Evolutionary conservation across 2,888 invertebrate species (phyloP), one percentile per base, ranked within the genome.

Genomic region (Neoaliturus tenellus): DNA sequence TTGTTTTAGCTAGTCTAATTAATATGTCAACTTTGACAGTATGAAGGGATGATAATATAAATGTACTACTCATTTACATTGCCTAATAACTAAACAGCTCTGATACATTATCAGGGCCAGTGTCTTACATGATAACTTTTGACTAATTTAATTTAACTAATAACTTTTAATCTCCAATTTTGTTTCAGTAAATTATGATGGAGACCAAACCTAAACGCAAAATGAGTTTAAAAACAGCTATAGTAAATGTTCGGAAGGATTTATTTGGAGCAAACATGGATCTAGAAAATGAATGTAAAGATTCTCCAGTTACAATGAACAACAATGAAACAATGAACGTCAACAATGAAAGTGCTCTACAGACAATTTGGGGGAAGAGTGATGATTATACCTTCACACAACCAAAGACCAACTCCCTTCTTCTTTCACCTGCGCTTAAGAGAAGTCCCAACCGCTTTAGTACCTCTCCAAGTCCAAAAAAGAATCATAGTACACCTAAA

Each of bases 341-440:
- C 12, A 17, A 44, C 14, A 51, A 78, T 55, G 12, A 28, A 51
- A 78, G 78, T 78, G 48, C 55, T 28, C 55, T 78, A 0, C n/a
- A 31, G 17, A 20, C 31, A 55, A 78, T 78, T 12, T 78, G 78
- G 78, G 78, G 78, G 20, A 55, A 78, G 20, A 78, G 78, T 75
- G 44, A 75, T 2, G 33, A 28, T 55, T 33, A 12, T 55, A 14
- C 78, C n/a, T 48, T 31, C 20, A 51, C 51, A n/a, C 78, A 78
- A 12, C 55, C 55, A 33, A 10, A 51, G 5, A 48, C 55, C 5
- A 78, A 78, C 55, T 78, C 78, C 6, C 14, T 78, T 10, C 55
- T 78, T 33, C 78, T 78, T 78, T 78, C 78, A 55, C 78, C 78
- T 78, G 78, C 78, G 31, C 78, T 78, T 6, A 78, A 78, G 55